A percentile compares a stretch with the other conserved stretches of the same genome.
These are phyloP conservation scores for Lacanobia oleracea DNA, from an alignment of 2,888 invertebrate species.

Conservation along the genomic window DNA sequence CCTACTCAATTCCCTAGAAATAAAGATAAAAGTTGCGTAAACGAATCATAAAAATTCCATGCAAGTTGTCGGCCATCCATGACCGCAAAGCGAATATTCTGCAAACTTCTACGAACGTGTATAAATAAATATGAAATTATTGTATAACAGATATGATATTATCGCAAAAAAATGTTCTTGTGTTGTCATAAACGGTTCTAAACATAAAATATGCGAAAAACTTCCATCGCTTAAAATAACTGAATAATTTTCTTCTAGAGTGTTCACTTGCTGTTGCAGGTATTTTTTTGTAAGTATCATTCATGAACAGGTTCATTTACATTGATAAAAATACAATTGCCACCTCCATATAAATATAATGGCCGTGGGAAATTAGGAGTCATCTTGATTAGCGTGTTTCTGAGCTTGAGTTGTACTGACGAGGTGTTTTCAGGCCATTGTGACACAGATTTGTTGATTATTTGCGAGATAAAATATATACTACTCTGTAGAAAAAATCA, in stretches of 20 bases:
- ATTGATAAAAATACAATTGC: constrained; percentile 55
- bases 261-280: constrained; percentile 14
- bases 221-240: constrained; percentile 45
- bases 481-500: not conserved
- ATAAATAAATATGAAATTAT: constrained; percentile 49
- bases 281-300: constrained; percentile 32
- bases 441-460: constrained; percentile 11
- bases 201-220: constrained; percentile 58
- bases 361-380: constrained; percentile 59
- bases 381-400: constrained; percentile 39
- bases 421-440: constrained; percentile 4
- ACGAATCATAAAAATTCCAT: not conserved
- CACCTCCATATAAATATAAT: constrained; percentile 55
- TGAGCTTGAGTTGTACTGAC: constrained; percentile 4
- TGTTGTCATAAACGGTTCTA: constrained; percentile 31
- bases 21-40: constrained; percentile 28
- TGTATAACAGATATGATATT: constrained; percentile 20
- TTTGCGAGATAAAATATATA: not conserved
- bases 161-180: constrained; percentile 47
- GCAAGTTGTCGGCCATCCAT: constrained; percentile 5
- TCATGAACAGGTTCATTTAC: constrained; percentile 47
- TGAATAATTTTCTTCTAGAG: constrained; percentile 42
- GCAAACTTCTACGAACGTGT: constrained; percentile 24
- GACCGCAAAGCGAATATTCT: constrained; percentile 31
- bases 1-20: constrained; percentile 18